Base-by-base conservation (phyloP, 2,888 invertebrate species). In the Saturnia pavonia region DNA sequence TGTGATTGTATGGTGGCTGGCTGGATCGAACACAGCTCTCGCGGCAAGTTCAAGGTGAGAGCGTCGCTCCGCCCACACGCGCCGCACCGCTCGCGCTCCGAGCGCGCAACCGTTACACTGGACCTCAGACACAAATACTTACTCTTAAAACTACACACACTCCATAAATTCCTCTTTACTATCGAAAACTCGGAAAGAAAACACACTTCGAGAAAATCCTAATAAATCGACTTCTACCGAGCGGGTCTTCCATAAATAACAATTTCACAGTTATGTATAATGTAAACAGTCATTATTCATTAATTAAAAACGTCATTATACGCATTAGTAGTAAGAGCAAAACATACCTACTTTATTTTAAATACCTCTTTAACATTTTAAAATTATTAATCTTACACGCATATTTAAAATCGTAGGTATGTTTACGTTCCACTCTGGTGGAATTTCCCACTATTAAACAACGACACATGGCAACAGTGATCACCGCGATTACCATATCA, bases 31-130 rank as follows among this genome's bases (percentile, higher is more conserved):
- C 84, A 80, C 85, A 80, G 83, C 87, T 88, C 90, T 88, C 89
- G 88, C 88, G 90, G 92, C 92, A 94, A 93, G 93, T 94, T 94
- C 93, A 94, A 94, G 93, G 93, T 92, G 91, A 94, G 88, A 91
- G 86, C 90, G 88, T 91, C 90, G 89, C 89, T 88, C 91, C 93
- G 89, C 93, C 92, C 91, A 92, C 92, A 85, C 91, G 85, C 83
- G 85, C 88, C 87, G 86, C 88, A 85, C 87, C 89, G 82, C 86
- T 81, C 84, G 40, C 89, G 82, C 86, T 81, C 84, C 40, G 40
- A 65, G 77, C 76, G 80, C 86, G 87, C 87, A 85, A 92, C 92
- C 91, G 92, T 92, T 92, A 92, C 88, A 84, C 84, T 84, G 87
- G 85, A 88, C 88, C 87, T 82, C 85, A 83, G 83, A 84, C 86